These are phyloP conservation scores for Melanotaenia boesemani DNA, from an alignment of 2,797 vertebrate species.

Conservation along the genomic window DNA sequence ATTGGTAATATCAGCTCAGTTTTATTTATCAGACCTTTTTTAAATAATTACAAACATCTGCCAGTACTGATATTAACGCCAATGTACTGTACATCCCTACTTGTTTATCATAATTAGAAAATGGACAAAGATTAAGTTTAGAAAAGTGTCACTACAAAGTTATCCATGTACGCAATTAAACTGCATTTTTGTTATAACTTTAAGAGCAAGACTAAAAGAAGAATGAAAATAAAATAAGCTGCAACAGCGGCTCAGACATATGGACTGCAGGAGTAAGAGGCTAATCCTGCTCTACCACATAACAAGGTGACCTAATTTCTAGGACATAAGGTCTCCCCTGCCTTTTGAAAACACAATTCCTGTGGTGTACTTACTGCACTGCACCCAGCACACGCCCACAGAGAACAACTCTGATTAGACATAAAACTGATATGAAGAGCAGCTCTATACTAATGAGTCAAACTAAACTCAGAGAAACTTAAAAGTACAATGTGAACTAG, in stretches of 20 bases:
- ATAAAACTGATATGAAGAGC: conserved; percentile 35
- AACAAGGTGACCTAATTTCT: conserved; percentile 80
- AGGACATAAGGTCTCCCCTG: conserved; percentile 62
- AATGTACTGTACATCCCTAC: too few species aligned
- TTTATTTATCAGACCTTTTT: too few species aligned
- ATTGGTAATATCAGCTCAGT: too few species aligned
- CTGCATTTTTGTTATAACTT: conserved; percentile 20
- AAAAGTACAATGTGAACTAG: conserved; percentile 19
- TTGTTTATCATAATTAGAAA: too few species aligned
- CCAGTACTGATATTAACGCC: too few species aligned
- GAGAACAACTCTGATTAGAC: conserved; percentile 18
- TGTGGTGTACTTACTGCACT: conserved; percentile 30
- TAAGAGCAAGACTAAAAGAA: conserved; percentile 43
- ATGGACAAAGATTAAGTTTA: neutral
- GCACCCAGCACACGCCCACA: conserved; percentile 4
- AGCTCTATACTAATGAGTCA: conserved; percentile 26
- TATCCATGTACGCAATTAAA: neutral
- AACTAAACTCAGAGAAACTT: conserved; percentile 27
- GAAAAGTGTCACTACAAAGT: conserved; percentile 19
- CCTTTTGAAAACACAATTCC: conserved; percentile 54
- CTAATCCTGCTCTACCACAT: conserved; percentile 75
- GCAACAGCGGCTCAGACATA: conserved; percentile 77
- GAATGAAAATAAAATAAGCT: conserved; percentile 69
- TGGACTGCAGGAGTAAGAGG: conserved; percentile 77
- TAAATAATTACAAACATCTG: too few species aligned